Percentiles rank a stretch among this genome's conserved stretches.
Evolutionary conservation across 2,888 invertebrate genomes (phyloP).

Genomic region (Drosophila meridiana): DNA sequence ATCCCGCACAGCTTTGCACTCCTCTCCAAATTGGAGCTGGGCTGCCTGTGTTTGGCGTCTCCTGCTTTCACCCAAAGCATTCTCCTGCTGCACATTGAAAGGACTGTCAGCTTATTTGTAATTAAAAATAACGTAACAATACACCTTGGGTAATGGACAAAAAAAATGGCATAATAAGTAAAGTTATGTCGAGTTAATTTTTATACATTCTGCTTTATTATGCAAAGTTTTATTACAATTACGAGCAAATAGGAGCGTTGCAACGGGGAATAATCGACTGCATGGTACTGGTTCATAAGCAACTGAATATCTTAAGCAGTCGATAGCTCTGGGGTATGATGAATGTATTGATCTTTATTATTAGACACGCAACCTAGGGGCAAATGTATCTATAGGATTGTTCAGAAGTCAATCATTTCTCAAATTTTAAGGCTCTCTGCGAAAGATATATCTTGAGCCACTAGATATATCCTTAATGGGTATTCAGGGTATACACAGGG

Average conservation of each 20-base stretch:
- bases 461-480: background rate
- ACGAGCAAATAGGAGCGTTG: conserved; percentile 1
- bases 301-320: background rate
- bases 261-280: background rate
- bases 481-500: too few species aligned
- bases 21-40: background rate
- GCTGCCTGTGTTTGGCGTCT: background rate
- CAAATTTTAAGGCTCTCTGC: background rate
- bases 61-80: background rate
- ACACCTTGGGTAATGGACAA: conserved; percentile 2
- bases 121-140: background rate
- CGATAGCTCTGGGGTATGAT: too few species aligned
- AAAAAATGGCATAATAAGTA: conserved; percentile 5
- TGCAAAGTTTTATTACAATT: conserved; percentile 1
- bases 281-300: background rate
- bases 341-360: too few species aligned
- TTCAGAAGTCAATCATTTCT: background rate
- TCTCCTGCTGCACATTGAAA: background rate
- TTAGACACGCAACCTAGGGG: too few species aligned
- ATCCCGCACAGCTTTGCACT: background rate
- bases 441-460: background rate
- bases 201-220: conserved; percentile 1
- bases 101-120: conserved; percentile 3
- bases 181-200: conserved; percentile 10
- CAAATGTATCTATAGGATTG: background rate